Percentiles rank a stretch among this genome's conserved stretches.
These are phyloP conservation scores for Myotis daubentonii DNA, from an alignment of 2,797 vertebrate species.

Conservation along the genomic window DNA sequence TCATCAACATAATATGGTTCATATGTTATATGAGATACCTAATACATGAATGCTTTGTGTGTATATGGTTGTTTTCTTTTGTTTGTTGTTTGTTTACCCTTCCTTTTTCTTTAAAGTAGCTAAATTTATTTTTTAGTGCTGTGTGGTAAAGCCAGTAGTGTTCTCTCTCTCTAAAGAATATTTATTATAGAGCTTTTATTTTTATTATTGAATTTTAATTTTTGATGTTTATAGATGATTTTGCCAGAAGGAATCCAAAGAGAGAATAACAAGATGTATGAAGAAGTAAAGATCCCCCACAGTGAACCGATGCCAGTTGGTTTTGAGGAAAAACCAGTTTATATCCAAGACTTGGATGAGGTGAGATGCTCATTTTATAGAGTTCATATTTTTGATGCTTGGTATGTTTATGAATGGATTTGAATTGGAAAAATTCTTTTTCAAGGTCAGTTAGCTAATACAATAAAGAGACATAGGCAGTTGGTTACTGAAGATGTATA, in stretches of 20 bases:
- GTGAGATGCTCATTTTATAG: conserved; percentile 84
- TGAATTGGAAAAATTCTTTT: conserved; percentile 50
- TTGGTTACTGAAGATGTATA: neutral
- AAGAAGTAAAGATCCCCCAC: conserved; percentile 96
- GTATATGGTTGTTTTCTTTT: neutral
- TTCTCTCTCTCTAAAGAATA: neutral
- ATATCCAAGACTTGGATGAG: conserved; percentile 96
- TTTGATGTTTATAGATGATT: conserved; percentile 89
- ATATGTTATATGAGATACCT: neutral
- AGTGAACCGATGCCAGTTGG: conserved; percentile 94
- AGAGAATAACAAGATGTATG: conserved; percentile 96
- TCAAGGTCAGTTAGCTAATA: neutral
- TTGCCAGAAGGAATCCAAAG: conserved; percentile 95
- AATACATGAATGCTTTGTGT: neutral
- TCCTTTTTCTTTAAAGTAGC: conserved; percentile 31
- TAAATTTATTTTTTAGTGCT: conserved; percentile 10
- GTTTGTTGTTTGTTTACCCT: neutral
- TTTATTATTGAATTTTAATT: conserved; percentile 57
- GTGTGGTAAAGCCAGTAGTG: neutral
- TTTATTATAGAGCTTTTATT: conserved; percentile 4
- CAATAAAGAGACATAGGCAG: neutral
- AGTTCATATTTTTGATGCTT: conserved; percentile 7
- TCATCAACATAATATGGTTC: neutral
- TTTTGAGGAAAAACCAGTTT: conserved; percentile 95
- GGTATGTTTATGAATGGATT: neutral